Base-by-base conservation (phyloP, 1,140 invertebrate species). In the Hyles euphorbiae region DNA sequence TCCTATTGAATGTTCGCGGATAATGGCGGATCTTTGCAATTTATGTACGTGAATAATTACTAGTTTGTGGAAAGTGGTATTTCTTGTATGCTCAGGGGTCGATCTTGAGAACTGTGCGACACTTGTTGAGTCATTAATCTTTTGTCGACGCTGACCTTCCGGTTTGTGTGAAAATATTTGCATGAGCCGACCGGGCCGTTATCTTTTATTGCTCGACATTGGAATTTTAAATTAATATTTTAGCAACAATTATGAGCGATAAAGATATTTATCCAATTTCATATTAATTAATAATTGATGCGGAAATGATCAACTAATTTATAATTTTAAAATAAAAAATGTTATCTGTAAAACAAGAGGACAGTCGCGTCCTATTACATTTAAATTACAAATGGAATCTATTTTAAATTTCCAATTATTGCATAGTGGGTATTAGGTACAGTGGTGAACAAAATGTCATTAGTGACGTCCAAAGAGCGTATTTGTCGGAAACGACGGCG, bases 71-170 rank as follows among this genome's bases (percentile, higher is more conserved):
- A 83, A 83, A 87, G 83, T 84, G 65, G 83, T 77, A 78, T 82
- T 83, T 82, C 83, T 83, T 83, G 83, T 82, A 82, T 86, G 83
- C 83, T 82, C 76, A 81, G 80, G 72, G 76, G 78, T 76, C 60
- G 70, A 48, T 65, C 71, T 76, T 80, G 77, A 81, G 78, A 81
- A 81, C 67, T 55, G 47, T 5, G 58, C 53, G 59, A 65, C 77
- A 84, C 82, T 85, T 83, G 77, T 76, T 68, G 22, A 47, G 65
- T 70, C 70, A 80, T 83, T 76, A 77, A 83, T 80, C 76, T 78
- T 76, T 74, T 74, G 72, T 63, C 8, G 33, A 53, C 46, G 45
- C 48, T 72, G 61, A 72, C 65, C 68, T 76, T 76, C 62, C 58
- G 65, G 63, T 68, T 73, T 70, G 58, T 43, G 40, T 36, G 36